phyloP scores from a whole-genome alignment of 2,113 vertebrate genomes.

The Panthera uncia region DNA sequence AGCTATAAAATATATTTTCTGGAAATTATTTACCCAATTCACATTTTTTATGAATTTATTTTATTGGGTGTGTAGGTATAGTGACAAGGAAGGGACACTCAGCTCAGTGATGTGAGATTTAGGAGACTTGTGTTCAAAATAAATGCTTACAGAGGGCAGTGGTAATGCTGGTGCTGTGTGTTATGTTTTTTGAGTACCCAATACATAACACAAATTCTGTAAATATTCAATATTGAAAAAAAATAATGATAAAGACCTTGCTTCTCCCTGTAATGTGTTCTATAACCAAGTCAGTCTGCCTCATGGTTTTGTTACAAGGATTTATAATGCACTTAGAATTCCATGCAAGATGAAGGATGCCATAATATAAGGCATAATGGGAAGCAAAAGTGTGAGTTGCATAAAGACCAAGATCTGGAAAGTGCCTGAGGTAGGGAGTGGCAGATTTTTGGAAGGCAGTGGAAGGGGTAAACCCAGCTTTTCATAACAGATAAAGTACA shows the following conservation, averaged over 20 bases:
- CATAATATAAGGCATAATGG: not conserved
- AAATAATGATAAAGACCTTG: slow-evolving; percentile 57
- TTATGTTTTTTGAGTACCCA: slow-evolving; percentile 38
- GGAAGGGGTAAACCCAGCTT: not conserved
- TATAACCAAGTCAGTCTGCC: slow-evolving; percentile 58
- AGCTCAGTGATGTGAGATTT: not conserved
- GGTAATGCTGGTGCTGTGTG: not conserved
- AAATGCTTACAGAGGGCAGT: slow-evolving; percentile 20
- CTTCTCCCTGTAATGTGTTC: slow-evolving; percentile 52
- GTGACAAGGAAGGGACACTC: not conserved
- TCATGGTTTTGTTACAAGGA: slow-evolving; percentile 42
- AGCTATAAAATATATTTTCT: slow-evolving; percentile 42
- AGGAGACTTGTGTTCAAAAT: slow-evolving; percentile 3
- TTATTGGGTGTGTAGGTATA: not conserved
- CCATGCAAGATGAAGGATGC: slow-evolving; percentile 40
- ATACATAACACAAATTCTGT: slow-evolving; percentile 51
- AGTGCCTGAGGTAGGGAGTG: not conserved
- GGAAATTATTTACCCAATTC: slow-evolving; percentile 11
- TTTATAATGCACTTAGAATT: slow-evolving; percentile 62
- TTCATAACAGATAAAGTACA: not conserved
- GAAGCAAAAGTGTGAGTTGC: not conserved
- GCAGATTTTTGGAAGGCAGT: not conserved
- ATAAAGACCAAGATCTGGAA: not conserved
- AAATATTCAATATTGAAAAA: slow-evolving; percentile 52
- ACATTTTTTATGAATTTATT: not conserved